Evolutionary conservation across 2,888 invertebrate genomes (phyloP).

Genomic region (Plusia festucae): DNA sequence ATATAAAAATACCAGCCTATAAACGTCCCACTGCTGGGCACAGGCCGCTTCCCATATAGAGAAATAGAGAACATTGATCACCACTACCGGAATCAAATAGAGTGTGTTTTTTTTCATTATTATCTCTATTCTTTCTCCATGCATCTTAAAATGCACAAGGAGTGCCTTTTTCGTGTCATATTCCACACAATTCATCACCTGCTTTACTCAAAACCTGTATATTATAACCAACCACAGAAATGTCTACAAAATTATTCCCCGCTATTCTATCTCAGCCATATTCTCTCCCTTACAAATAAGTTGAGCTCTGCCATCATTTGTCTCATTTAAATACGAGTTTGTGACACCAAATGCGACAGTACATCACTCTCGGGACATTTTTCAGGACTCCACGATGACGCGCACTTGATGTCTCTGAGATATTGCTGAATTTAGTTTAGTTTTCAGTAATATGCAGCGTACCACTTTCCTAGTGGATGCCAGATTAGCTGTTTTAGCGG

Average conservation of each 20-base stretch:
- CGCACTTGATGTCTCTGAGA: conserved; percentile 55
- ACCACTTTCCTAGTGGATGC: neutral
- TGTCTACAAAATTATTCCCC: neutral
- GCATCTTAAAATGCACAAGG: too few relatives aligned
- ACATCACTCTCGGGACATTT: conserved; percentile 73
- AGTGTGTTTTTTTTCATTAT: too few relatives aligned
- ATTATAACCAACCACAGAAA: too few relatives aligned
- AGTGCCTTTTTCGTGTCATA: too few relatives aligned
- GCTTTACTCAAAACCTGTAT: too few relatives aligned
- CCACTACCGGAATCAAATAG: too few relatives aligned
- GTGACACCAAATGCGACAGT: conserved; percentile 76
- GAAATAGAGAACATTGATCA: too few relatives aligned
- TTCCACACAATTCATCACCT: too few relatives aligned
- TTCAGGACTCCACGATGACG: conserved; percentile 66
- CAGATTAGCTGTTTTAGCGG: neutral
- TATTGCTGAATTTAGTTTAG: conserved; percentile 29
- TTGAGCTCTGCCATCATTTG: conserved; percentile 69
- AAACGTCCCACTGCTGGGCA: too few relatives aligned
- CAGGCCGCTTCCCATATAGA: too few relatives aligned
- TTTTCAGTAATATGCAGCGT: neutral
- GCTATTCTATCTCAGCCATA: conserved; percentile 18
- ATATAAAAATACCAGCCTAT: too few relatives aligned
- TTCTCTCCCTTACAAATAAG: conserved; percentile 42
- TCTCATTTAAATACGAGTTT: conserved; percentile 86
- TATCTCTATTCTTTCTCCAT: too few relatives aligned